phyloP scores from a whole-genome alignment of 2,113 vertebrate species.

The Catharus bicknelli region DNA sequence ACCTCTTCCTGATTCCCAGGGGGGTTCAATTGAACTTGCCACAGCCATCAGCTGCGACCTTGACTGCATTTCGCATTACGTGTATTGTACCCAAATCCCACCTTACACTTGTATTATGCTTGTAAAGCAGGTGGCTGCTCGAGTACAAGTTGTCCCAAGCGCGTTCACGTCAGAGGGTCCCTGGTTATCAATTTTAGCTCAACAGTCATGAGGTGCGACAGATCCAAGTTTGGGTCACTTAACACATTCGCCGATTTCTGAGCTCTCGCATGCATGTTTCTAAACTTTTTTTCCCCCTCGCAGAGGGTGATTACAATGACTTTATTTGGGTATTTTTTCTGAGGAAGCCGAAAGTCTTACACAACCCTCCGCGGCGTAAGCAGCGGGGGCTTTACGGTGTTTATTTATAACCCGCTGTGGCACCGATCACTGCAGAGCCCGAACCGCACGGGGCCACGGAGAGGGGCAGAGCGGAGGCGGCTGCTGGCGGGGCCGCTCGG shows the following conservation, averaged over 20 bases:
- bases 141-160: fast-evolving
- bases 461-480: fast-evolving
- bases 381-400: background rate
- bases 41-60: background rate
- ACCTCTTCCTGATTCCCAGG: background rate
- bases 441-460: fast-evolving
- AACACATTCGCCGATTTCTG: background rate
- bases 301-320: background rate
- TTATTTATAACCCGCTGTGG: background rate
- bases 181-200: background rate
- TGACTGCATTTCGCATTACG: background rate
- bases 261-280: background rate
- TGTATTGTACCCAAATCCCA: background rate
- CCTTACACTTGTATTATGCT: fast-evolving
- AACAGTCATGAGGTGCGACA: fast-evolving
- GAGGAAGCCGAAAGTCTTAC: background rate
- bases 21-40: background rate
- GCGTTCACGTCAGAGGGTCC: fast-evolving
- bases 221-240: background rate
- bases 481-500: fast-evolving
- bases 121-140: background rate
- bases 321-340: background rate
- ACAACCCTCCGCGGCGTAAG: background rate
- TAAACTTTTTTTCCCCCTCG: fast-evolving
- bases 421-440: fast-evolving